Conservation (phyloP, 1,140 invertebrate genomes). For the Lepidurus packardi region DNA sequence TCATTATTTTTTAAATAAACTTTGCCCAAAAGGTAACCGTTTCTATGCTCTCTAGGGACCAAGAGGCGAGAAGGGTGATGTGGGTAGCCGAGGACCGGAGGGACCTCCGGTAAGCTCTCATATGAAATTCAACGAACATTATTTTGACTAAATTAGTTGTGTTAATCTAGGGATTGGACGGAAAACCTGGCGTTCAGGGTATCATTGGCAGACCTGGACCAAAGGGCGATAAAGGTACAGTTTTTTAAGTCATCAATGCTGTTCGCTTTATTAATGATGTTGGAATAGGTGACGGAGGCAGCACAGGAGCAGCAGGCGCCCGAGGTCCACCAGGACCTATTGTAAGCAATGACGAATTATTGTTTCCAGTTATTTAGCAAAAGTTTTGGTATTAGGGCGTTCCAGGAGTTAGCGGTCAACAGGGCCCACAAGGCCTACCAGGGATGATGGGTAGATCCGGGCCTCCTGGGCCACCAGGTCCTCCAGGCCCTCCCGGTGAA, state of each 20-base stretch:
- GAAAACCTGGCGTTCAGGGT: constrained; percentile 40
- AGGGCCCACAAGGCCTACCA: constrained; percentile 43
- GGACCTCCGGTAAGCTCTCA: constrained; percentile 39
- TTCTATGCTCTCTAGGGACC: constrained; percentile 36
- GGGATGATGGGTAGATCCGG: constrained; percentile 33
- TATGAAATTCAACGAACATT: too few relatives aligned
- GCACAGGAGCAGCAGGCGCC: constrained; percentile 45
- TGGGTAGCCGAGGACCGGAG: constrained; percentile 42
- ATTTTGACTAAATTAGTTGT: neutral
- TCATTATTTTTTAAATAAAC: too few relatives aligned
- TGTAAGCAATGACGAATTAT: constrained; percentile 36
- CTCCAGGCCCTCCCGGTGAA: constrained; percentile 44
- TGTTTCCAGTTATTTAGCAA: neutral
- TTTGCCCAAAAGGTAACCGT: neutral
- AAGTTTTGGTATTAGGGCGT: constrained; percentile 41
- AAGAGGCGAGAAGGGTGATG: constrained; percentile 42
- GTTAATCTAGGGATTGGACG: constrained; percentile 36
- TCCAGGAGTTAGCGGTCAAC: constrained; percentile 45
- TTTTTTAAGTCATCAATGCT: neutral
- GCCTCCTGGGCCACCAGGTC: constrained; percentile 42
- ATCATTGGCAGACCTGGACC: constrained; percentile 43
- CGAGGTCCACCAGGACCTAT: constrained; percentile 43
- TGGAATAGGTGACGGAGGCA: constrained; percentile 46
- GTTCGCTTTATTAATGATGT: neutral
- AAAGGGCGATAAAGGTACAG: constrained; percentile 42